Evolutionary conservation across 2,797 vertebrate genomes (phyloP).

Genomic region (Peromyscus nudipes): DNA sequence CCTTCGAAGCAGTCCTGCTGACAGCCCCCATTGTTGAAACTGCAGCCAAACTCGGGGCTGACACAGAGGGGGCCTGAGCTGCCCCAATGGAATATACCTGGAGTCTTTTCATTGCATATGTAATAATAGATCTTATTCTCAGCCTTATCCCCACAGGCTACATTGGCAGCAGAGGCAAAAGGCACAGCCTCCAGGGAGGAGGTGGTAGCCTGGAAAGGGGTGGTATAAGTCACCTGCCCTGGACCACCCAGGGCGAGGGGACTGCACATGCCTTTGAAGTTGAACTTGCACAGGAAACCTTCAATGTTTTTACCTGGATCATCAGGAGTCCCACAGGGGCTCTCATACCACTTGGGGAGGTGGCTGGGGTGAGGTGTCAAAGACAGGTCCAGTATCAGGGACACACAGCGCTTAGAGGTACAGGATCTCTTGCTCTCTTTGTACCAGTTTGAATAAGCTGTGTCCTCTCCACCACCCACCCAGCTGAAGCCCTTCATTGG

Average conservation of each 20-base stretch:
- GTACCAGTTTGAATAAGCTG: slow-evolving; percentile 85
- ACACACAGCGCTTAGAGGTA: slow-evolving; percentile 84
- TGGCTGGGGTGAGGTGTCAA: not conserved
- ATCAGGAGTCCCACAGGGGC: slow-evolving; percentile 12
- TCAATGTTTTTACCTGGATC: slow-evolving; percentile 64
- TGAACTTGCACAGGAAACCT: slow-evolving; percentile 90
- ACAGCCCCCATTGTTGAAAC: slow-evolving; percentile 87
- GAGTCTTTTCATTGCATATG: slow-evolving; percentile 80
- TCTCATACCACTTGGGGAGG: slow-evolving; percentile 84
- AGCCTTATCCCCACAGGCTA: slow-evolving; percentile 61
- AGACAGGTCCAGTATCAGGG: slow-evolving; percentile 67
- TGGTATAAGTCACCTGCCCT: slow-evolving; percentile 83
- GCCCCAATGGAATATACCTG: slow-evolving; percentile 83
- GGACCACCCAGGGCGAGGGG: slow-evolving; percentile 85
- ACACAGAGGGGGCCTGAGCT: slow-evolving; percentile 85
- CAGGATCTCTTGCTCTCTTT: slow-evolving; percentile 84
- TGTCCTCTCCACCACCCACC: slow-evolving; percentile 76
- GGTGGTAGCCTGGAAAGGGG: slow-evolving; percentile 86
- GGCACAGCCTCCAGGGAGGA: slow-evolving; percentile 84
- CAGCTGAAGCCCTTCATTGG: slow-evolving; percentile 87
- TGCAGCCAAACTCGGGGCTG: slow-evolving; percentile 74
- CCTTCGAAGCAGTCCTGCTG: slow-evolving; percentile 87
- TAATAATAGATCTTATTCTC: slow-evolving; percentile 24
- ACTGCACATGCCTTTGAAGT: slow-evolving; percentile 89
- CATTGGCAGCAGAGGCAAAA: slow-evolving; percentile 85